Base-by-base conservation (phyloP, 1,140 invertebrate genomes). In the Monochamus saltuarius region DNA sequence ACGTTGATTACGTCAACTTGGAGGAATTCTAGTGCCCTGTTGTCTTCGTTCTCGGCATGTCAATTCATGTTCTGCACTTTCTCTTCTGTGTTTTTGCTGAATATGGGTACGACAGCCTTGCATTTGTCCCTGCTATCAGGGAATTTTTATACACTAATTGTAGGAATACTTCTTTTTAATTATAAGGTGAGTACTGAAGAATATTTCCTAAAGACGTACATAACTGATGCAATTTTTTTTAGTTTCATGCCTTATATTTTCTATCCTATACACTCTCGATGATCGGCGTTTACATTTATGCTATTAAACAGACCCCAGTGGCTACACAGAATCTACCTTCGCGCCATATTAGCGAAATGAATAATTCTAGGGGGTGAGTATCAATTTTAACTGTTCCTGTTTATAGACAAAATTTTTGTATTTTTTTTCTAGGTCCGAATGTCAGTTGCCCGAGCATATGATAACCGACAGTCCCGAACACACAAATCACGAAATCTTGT, bases 161-260 rank as follows among this genome's bases (percentile, higher is more conserved):
- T 87, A 59, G 91, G 91, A 63, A 87, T 94, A 69, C 82, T 88
- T 66, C 81, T 92, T 59, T 92, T 93, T 75, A 84, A 89, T 56
- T 92, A 91, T 77, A 87, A 91, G 83, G 91, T 93, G 78, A 45
- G 42, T 16, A 62, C 16, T 56, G 47, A 52, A 34, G 22, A 29
- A 29, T 29, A 3, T 29, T n/a, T 8, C 6, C 10, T 55, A 2
- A 14, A 16, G n/a, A n/a, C n/a, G n/a, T n/a, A 17, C 37, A 11
- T 19, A 42, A 22, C 13, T 29, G 8, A 55, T n/a, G n/a, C 54
- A 56, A 35, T 39, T 59, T 62, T 73, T 66, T 61, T 61, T 83
- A 93, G 90, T 91, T 92, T 76, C 89, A 92, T 72, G 83, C 84
- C 7, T 77, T 94, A 59, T 92, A 92, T 75, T 89, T 91, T 74